Base-by-base conservation (phyloP, 2,888 invertebrate species). In the Petrolisthes cinctipes region DNA sequence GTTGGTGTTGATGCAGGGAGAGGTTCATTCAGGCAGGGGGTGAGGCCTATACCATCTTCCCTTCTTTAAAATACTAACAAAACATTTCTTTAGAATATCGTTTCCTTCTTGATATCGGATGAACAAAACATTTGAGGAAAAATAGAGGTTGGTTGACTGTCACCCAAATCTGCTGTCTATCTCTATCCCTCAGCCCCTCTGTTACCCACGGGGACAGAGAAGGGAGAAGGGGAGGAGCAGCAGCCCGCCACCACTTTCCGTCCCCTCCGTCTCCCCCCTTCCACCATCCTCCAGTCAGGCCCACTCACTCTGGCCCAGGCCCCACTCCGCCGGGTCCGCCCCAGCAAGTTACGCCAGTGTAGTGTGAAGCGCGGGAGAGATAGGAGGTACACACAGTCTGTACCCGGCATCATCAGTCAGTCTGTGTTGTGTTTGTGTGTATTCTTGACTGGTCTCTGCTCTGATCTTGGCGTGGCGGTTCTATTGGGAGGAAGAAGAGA, bases 301-400 rank as follows among this genome's bases (percentile, higher is more conserved):
- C 11, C 14, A 71, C 14, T 23, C 23, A 71, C 73, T 2, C 37
- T 37, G 37, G 37, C 37, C 37, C 54, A 14, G 20, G 61, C 61
- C 75, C 54, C 14, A 37, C 57, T 23, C 23, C 20, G 37, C 71
- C 71, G n/a, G 17, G 71, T n/a, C 71, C 71, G 1, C 37, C 37
- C 37, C 37, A 37, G 37, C n/a, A 71, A 71, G 71, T 71, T 71
- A 71, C n/a, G 71, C 71, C 71, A 71, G 71, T 71, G n/a, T 14
- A 1, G 71, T 71, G 71, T n/a, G 20, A 20, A 71, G 71, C 71
- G 71, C 71, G 71, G n/a, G 71, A 71, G 71, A 11, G 71, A 20
- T n/a, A 71, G 71, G 17, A 6, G 20, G 37, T 37, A 71, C 71
- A n/a, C 17, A 6, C 14, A n/a, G 14, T n/a, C 20, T 20, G 20